These are phyloP conservation scores for Thripadectes ignobilis DNA, from an alignment of 2,797 vertebrate species.

Conservation along the genomic window DNA sequence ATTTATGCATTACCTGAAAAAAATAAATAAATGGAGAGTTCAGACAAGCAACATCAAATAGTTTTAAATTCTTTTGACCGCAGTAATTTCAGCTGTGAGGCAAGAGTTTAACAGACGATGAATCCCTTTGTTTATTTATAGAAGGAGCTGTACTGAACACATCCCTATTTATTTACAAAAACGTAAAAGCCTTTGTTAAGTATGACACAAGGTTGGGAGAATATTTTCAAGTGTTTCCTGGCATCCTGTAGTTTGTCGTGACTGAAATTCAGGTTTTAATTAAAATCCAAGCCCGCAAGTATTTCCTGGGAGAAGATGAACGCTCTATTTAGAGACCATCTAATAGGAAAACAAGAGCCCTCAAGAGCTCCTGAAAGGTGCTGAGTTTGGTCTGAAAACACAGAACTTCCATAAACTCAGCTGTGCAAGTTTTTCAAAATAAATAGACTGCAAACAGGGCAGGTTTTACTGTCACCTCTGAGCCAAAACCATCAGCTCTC, in stretches of 20 bases:
- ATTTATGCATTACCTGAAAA: not conserved
- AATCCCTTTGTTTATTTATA: not conserved
- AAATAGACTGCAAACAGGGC: not conserved
- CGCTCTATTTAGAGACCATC: not conserved
- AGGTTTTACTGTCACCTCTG: not conserved
- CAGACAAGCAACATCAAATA: not conserved
- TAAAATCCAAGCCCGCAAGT: not conserved
- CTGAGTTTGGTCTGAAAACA: not conserved
- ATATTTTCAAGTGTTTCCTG: not conserved
- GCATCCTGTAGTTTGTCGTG: not conserved
- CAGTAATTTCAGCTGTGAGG: not conserved
- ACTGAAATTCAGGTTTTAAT: slow-evolving; percentile 36
- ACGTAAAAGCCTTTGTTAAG: not conserved
- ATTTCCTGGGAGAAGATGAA: slow-evolving; percentile 38
- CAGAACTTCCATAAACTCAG: not conserved
- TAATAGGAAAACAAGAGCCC: slow-evolving; percentile 10
- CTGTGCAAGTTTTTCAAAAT: not conserved
- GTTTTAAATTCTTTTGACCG: not conserved
- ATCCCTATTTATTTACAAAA: not conserved
- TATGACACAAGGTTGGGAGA: not conserved
- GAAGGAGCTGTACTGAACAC: not conserved
- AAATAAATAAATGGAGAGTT: not conserved
- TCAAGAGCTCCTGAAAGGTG: slow-evolving; percentile 10
- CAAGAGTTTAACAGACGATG: not conserved
- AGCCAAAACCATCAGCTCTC: slow-evolving; percentile 34